Base-by-base conservation (phyloP, 1,140 invertebrate genomes). In the Idris sp. region DNA sequence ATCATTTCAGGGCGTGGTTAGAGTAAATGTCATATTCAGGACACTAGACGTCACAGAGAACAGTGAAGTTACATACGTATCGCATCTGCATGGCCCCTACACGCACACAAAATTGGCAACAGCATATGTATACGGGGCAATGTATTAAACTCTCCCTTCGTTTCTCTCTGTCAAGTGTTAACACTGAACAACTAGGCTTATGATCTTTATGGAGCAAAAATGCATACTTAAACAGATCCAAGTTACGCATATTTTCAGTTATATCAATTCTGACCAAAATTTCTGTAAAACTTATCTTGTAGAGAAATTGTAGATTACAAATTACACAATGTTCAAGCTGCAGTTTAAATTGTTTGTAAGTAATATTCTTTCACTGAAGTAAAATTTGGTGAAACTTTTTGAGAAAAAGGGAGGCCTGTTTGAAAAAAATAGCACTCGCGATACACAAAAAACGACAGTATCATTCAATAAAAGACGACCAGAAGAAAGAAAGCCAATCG, bases 21-120 rank as follows among this genome's bases (percentile, higher is more conserved):
- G 81, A 80, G 81, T 82, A 82, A 84, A 83, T 76, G 81, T 84
- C 83, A 84, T 74, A 67, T 44, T 71, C 83, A 85, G 81, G 62
- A 38, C 79, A 84, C 81, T 84, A 83, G 77, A 85, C 76, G 83
- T 85, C 82, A 84, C 35, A 58, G 54, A 76, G 81, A 81, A 81
- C 79, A 56, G 74, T 61, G 74, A 73, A 74, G 78, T 83, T 80
- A 74, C 79, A 76, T 73, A 80, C 76, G 81, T 77, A 76, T 83
- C 79, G 46, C 61, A 81, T 83, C 81, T 81, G 81, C 81, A 84
- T 85, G 76, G 79, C 49, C 26, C 62, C 36, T 61, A 36, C 64
- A 67, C 48, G 44, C 61, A 68, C 44, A 62, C 59, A 13, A 59
- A 36, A 44, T 64, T 46, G 74, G 46, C 64, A 64, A 80, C 64